phyloP scores from a whole-genome alignment of 2,113 vertebrate genomes.

The Bubo bubo region DNA sequence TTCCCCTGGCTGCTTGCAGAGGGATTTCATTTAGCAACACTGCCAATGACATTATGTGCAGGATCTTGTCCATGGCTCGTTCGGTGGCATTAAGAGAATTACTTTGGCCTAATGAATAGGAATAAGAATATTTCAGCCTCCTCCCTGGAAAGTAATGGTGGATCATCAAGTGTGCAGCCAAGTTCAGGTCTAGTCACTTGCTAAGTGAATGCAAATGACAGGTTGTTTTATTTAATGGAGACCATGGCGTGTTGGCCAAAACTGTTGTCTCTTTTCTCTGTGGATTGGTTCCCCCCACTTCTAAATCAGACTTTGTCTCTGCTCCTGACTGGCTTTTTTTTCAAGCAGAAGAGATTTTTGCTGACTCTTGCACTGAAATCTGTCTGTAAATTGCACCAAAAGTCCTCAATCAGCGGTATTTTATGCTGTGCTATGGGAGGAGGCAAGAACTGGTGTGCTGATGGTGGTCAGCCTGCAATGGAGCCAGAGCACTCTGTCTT shows the following conservation, averaged over 20 bases:
- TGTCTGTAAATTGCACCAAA: not conserved
- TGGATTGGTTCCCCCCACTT: not conserved
- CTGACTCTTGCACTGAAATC: constrained; percentile 1
- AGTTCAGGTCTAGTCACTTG: constrained; percentile 49
- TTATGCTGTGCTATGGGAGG: not conserved
- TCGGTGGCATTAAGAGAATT: constrained; percentile 72
- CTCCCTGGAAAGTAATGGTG: constrained; percentile 60
- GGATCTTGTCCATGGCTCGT: constrained; percentile 72
- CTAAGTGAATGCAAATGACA: constrained; percentile 38
- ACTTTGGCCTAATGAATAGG: constrained; percentile 72
- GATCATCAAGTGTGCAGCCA: constrained; percentile 52
- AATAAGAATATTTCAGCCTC: constrained; percentile 70
- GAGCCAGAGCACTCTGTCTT: not conserved
- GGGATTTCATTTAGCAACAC: constrained; percentile 73
- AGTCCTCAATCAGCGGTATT: not conserved
- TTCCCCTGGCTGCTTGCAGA: constrained; percentile 51
- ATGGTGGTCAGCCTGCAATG: not conserved
- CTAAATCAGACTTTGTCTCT: constrained; percentile 23
- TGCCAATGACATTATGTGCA: constrained; percentile 66
- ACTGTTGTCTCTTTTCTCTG: constrained; percentile 13
- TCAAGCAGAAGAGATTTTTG: constrained; percentile 4
- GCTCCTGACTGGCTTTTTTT: not conserved
- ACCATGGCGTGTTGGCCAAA: constrained; percentile 26
- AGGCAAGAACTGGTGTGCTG: not conserved
- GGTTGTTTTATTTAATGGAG: constrained; percentile 49